Evolutionary conservation across 2,113 vertebrate genomes (phyloP).

Genomic region (Percopsis transmontana): DNA sequence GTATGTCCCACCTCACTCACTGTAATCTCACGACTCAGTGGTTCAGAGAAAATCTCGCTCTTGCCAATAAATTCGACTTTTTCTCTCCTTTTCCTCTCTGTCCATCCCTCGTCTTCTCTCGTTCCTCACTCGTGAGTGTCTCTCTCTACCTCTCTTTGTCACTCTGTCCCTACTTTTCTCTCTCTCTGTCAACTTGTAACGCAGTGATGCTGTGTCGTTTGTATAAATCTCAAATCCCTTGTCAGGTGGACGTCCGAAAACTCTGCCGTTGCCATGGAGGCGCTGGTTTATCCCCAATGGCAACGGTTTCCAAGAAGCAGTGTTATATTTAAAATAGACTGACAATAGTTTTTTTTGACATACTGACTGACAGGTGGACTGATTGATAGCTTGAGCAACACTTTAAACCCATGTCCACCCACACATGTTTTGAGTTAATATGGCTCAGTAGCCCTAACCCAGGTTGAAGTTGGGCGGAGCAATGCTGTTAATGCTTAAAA

Average conservation of each 20-base stretch:
- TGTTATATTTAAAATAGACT: conserved; percentile 63
- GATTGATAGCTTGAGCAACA: not conserved
- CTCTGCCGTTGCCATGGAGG: conserved; percentile 52
- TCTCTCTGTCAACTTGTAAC: conserved; percentile 52
- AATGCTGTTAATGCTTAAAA: no score
- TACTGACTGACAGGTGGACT: not conserved
- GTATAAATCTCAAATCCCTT: conserved; percentile 53
- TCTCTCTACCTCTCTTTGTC: conserved; percentile 3
- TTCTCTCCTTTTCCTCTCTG: conserved; percentile 35
- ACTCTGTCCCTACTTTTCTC: conserved; percentile 15
- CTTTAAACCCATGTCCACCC: no score
- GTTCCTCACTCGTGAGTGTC: not conserved
- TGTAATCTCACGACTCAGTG: conserved; percentile 82
- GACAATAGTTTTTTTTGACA: conserved; percentile 20
- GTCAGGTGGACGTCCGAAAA: conserved; percentile 17
- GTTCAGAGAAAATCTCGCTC: conserved; percentile 77
- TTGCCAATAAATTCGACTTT: conserved; percentile 69
- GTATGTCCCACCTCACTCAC: conserved; percentile 55
- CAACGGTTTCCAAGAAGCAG: conserved; percentile 34
- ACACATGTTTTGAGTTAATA: not conserved
- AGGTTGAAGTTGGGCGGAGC: no score
- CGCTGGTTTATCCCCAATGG: conserved; percentile 36
- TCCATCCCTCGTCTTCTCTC: not conserved
- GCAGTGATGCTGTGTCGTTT: conserved; percentile 60
- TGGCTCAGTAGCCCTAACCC: no score